phyloP scores from a whole-genome alignment of 2,797 vertebrate species.

The Poecilia velifera region DNA sequence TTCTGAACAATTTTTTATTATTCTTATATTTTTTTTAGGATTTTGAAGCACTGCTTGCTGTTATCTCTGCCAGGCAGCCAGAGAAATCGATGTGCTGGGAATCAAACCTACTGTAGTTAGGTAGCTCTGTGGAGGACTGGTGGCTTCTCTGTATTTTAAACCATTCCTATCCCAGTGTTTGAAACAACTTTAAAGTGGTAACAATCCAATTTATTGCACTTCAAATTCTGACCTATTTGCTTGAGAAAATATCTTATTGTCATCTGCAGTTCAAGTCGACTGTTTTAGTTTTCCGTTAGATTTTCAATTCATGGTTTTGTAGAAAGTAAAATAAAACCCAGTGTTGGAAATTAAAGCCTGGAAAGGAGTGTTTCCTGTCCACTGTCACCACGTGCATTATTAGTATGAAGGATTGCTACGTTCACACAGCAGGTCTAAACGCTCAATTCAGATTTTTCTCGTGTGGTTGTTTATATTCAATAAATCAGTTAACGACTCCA shows the following conservation, averaged over 20 bases:
- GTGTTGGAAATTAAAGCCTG: background rate
- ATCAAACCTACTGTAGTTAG: background rate
- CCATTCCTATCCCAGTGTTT: background rate
- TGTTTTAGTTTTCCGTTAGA: background rate
- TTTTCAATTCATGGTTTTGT: background rate
- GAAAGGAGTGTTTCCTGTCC: background rate
- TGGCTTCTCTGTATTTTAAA: background rate
- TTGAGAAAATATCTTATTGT: background rate
- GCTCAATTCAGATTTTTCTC: no score
- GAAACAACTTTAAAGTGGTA: background rate
- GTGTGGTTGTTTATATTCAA: no score
- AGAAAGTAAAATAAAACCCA: background rate
- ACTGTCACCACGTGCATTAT: background rate
- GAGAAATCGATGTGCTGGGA: background rate
- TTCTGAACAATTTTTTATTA: background rate
- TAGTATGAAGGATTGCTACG: background rate
- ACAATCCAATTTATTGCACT: background rate
- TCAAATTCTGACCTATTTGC: background rate
- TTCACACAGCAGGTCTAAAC: no score
- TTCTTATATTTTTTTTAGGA: background rate
- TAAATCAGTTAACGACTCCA: no score
- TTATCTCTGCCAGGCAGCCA: background rate
- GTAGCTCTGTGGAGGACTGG: background rate
- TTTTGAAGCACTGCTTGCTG: background rate
- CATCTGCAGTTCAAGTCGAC: background rate